Base-by-base conservation (phyloP, 2,888 invertebrate species). In the Morpho deidamia region DNA sequence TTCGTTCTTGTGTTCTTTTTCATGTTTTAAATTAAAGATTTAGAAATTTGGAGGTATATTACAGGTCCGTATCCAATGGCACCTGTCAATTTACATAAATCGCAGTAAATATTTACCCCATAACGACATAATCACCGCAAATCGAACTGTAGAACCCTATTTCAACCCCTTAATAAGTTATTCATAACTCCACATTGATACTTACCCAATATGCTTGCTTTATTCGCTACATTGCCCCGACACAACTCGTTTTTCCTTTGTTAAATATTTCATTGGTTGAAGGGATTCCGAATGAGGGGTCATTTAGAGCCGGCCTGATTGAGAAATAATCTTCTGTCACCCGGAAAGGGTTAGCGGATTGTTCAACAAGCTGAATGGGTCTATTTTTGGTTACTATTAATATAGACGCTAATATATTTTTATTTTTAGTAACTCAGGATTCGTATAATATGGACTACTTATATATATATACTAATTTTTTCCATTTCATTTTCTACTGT, bases 181-280 rank as follows among this genome's bases (percentile, higher is more conserved):
- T 81, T 79, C 78, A 81, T 58, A 62, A 61, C 67, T 57, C 59
- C 67, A 64, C 63, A 63, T 66, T 62, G 65, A 65, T 68, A 64
- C 35, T n/a, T 68, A 67, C 68, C 78, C 76, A 81, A 82, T 82
- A 76, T 23, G 69, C 60, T 66, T 69, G 66, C 69, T 68, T 68
- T 72, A 77, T 78, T 76, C 71, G 72, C 70, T 68, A 69, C 51
- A 23, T 23, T 23, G 23, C 23, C 23, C 51, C 58, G 64, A 66
- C 64, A 59, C 67, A 78, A 80, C 81, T 74, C 74, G 81, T 78
- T 79, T 68, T 67, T 64, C 68, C 71, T 83, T 84, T 85, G 84
- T 82, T 81, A 74, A 73, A 83, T 82, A 81, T 84, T 83, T 78
- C 79, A 84, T 81, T 77, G 79, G 75, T 70, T 70, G 59, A 66